Conservation (phyloP, 2,888 invertebrate genomes). For the Harpagoxenus sublaevis region DNA sequence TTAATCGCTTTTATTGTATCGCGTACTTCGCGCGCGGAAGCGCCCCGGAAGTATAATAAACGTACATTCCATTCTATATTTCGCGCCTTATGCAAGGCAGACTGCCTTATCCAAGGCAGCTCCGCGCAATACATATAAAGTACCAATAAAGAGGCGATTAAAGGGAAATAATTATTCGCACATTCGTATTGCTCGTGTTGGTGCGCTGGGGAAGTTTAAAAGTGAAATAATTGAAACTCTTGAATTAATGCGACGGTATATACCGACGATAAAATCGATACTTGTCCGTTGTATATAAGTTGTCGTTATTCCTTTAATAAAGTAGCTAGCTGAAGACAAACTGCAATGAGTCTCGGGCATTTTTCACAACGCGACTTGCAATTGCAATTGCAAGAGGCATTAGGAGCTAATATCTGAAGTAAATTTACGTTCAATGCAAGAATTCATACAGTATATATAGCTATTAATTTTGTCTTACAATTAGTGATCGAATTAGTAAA, state of each 20-base stretch:
- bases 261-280: slow-evolving; percentile 9
- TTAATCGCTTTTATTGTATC: slow-evolving; percentile 47
- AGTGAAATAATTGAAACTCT: slow-evolving; percentile 11
- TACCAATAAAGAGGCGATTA: slow-evolving; percentile 33
- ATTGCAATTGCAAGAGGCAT: not conserved
- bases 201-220: not conserved
- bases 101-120: not conserved
- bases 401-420: not conserved
- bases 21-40: not conserved
- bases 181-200: not conserved
- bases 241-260: not conserved
- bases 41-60: slow-evolving; percentile 24
- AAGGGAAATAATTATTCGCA: slow-evolving; percentile 21
- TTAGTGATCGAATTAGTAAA: too few relatives aligned
- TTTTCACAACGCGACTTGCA: not conserved
- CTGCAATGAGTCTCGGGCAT: not conserved
- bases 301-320: not conserved
- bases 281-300: not conserved
- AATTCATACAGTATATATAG: not conserved
- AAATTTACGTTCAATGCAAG: not conserved
- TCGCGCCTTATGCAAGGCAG: not conserved
- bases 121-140: slow-evolving; percentile 14
- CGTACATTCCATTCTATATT: slow-evolving; percentile 13
- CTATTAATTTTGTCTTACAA: not conserved
- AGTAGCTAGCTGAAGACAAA: not conserved